Conservation (phyloP, 2,797 vertebrate genomes). For the Amazona finschi region DNA sequence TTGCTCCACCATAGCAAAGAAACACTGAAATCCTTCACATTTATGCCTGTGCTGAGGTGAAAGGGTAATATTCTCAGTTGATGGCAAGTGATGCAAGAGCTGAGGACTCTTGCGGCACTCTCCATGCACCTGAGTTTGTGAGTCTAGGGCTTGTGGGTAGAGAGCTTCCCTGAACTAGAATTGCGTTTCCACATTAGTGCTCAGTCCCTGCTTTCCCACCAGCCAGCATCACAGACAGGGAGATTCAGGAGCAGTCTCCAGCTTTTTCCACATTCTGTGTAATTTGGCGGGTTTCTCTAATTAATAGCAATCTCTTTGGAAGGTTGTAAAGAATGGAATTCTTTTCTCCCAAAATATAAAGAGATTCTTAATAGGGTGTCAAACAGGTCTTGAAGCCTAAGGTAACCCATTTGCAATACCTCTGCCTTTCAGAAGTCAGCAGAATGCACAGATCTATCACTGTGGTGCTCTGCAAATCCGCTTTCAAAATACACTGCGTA, state of each 20-base stretch:
- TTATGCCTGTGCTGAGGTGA: not conserved
- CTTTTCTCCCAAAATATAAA: slow-evolving; percentile 25
- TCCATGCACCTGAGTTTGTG: fast-evolving
- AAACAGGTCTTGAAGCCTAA: slow-evolving; percentile 17
- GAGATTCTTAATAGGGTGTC: not conserved
- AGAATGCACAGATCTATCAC: not conserved
- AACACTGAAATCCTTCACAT: not conserved
- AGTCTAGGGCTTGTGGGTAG: not conserved
- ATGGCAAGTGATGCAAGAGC: too few species aligned
- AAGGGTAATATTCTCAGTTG: not conserved
- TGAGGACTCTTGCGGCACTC: fast-evolving
- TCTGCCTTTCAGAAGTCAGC: slow-evolving; percentile 14
- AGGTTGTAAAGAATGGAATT: slow-evolving; percentile 4
- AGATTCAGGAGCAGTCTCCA: not conserved
- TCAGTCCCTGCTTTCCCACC: not conserved
- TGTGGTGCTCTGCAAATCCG: not conserved
- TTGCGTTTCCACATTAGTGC: not conserved
- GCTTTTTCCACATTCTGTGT: not conserved
- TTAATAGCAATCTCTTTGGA: not conserved
- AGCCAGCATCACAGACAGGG: not conserved
- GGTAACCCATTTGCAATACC: slow-evolving; percentile 13
- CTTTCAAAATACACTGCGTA: slow-evolving; percentile 1
- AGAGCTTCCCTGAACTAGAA: not conserved
- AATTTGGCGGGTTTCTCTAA: not conserved
- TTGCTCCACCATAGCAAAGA: not conserved